Evolutionary conservation across 2,888 invertebrate species (phyloP).

Genomic region (Chrysolina americana): DNA sequence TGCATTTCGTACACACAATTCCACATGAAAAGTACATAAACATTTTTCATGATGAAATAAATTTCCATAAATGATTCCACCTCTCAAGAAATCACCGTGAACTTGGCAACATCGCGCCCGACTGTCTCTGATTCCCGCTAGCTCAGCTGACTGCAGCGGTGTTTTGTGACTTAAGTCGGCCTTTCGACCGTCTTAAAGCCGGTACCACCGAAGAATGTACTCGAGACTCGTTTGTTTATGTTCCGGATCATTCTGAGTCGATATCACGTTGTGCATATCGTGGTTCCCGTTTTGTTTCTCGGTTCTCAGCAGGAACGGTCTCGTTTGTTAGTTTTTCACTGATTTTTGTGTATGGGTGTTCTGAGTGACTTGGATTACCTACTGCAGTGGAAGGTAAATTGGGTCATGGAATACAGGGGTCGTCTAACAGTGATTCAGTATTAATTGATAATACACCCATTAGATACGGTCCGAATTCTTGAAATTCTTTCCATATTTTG

Average conservation of each 20-base stretch:
- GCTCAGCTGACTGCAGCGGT: conserved; percentile 44
- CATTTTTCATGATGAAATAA: too few relatives aligned
- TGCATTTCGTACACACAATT: too few relatives aligned
- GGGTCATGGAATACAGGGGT: not conserved
- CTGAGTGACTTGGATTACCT: conserved; percentile 4
- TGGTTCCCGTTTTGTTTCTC: conserved; percentile 6
- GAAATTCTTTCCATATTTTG: not conserved
- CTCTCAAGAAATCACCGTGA: not conserved
- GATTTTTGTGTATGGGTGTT: conserved; percentile 15
- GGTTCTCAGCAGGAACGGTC: not conserved
- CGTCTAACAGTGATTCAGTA: not conserved
- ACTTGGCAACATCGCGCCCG: conserved; percentile 35
- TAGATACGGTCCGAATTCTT: not conserved
- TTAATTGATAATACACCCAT: not conserved
- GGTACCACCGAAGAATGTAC: conserved; percentile 37
- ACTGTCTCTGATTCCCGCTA: conserved; percentile 41
- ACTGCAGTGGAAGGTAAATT: conserved; percentile 11
- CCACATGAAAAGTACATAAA: too few relatives aligned
- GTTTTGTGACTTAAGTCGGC: conserved; percentile 46
- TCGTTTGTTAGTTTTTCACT: not conserved
- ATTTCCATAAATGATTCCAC: not conserved
- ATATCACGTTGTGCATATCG: conserved; percentile 22
- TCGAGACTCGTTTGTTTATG: conserved; percentile 38
- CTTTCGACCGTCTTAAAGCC: conserved; percentile 34
- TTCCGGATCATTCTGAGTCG: conserved; percentile 39